Evolutionary conservation across 2,113 vertebrate genomes (phyloP), one percentile per base, ranked within the genome.

Genomic region (Coptodon bakossiorum): DNA sequence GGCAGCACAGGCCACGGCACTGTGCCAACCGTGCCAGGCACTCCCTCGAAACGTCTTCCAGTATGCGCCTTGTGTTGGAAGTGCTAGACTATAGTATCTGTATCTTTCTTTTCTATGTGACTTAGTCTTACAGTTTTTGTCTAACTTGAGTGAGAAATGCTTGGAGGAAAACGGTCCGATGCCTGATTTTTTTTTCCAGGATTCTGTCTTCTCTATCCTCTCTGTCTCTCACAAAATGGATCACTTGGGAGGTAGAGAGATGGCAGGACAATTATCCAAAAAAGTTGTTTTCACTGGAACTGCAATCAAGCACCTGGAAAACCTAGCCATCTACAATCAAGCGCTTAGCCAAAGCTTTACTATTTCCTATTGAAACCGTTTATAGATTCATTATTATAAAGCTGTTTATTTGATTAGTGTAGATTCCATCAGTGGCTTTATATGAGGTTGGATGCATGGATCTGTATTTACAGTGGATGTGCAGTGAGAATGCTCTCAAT

Each of bases 11-110:
- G 50, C 88, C 63, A 11, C 19, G 84, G 95, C 92, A 81, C 68
- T 31, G n/a, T 84, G 94, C 95, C 95, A 96, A 90, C 84, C 71
- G 86, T 91, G 92, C 93, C 94, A 93, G 88, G 85, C 90, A 89
- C 89, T 89, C 89, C 85, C 73, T 88, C 61, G 3, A 81, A 82
- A 88, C 87, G 87, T 93, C 86, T 80, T 43, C 59, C 84, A 82
- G 86, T 29, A 76, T 79, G 73, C 3, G 2, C 45, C 81, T 56
- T 53, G 78, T 71, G 48, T 85, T 90, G 84, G 73, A 91, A 90
- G 86, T 92, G 81, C 82, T 66, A 80, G 76, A 80, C 86, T 86
- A 71, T 45, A 92, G 82, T 87, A 83, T 81, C 79, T 78, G 45
- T 52, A 78, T 78, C 8, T 50, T 13, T 53, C 16, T 31, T 78